Base-by-base conservation (phyloP, 2,797 vertebrate species). In the Mus spretus region DNA sequence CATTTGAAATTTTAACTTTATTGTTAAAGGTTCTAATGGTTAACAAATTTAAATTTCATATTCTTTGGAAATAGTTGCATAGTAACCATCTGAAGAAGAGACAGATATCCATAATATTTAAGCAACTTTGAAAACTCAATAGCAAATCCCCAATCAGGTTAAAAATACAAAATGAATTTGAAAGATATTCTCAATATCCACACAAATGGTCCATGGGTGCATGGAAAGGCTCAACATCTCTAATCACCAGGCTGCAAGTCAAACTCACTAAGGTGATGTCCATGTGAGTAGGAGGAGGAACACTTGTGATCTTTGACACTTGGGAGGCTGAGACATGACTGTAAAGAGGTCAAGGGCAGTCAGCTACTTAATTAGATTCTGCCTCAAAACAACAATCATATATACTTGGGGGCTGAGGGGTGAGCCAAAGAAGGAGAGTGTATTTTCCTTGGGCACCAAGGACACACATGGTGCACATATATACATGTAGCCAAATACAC, bases 1-100 rank as follows among this genome's bases (percentile, higher is more conserved):
- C 63, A 88, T 37, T 59, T 84, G 80, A 89, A 84, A 65, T 74
- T 55, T 93, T 93, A 95, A 89, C 53, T 17, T 89, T 92, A 95
- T 74, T 74, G 85, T 91, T 89, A 95, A 90, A 10, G 6, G 3
- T 72, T 81, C 50, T 95, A 77, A 63, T 14, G 79, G 37, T 82
- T 88, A 90, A 81, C 26, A 63, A 47, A 86, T n/a, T 65, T 67
- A 85, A n/a, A 82, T 67, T 44, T 95, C 40, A 95, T 92, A 94
- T 81, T 89, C 92, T 81, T 37, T 82, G 44, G 26, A 67, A 63
- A 75, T 55, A 89, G 50, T 82, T 82, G 31, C 31, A 78, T 75
- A 57, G 22, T 47, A 57, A 70, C n/a, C 19, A 34, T 61, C 37
- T 93, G 67, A 88, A 57, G 4, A 84, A 90, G 17, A 61, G 34